Conservation (phyloP, 2,113 vertebrate genomes). For the Caranx ignobilis region DNA sequence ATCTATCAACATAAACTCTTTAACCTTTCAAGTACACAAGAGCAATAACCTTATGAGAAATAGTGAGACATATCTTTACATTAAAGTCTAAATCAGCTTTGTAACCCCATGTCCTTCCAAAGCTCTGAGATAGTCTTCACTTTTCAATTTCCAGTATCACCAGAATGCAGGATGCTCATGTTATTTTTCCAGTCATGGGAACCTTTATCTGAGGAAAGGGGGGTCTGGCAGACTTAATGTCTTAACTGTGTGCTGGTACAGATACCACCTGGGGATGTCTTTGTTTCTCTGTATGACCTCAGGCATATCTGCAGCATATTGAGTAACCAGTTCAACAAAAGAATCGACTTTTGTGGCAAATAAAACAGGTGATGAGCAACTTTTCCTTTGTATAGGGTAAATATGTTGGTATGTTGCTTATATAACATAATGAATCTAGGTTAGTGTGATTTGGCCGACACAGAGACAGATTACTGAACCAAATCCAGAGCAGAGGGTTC, state of each 20-base stretch:
- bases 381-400: not conserved
- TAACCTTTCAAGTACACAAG: not conserved
- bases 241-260: not conserved
- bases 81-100: not conserved
- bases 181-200: constrained; percentile 45
- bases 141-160: not conserved
- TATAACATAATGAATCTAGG: not conserved
- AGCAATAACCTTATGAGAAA: not conserved
- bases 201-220: constrained; percentile 54
- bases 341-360: not conserved
- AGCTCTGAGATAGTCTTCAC: not conserved
- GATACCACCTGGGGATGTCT: constrained; percentile 4
- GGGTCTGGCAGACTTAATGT: constrained; percentile 52
- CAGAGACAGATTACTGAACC: constrained; percentile 3
- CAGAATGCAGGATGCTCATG: constrained; percentile 24
- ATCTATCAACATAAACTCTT: not conserved
- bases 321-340: not conserved
- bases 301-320: not conserved
- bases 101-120: not conserved
- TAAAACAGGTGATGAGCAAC: not conserved
- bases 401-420: not conserved
- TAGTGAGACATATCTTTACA: not conserved
- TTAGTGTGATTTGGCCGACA: not conserved
- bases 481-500: constrained; percentile 1
- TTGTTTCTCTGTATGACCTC: not conserved